Percentiles rank a stretch among this genome's conserved stretches.
Evolutionary conservation across 2,113 vertebrate genomes (phyloP).

Genomic region (Larimichthys crocea): DNA sequence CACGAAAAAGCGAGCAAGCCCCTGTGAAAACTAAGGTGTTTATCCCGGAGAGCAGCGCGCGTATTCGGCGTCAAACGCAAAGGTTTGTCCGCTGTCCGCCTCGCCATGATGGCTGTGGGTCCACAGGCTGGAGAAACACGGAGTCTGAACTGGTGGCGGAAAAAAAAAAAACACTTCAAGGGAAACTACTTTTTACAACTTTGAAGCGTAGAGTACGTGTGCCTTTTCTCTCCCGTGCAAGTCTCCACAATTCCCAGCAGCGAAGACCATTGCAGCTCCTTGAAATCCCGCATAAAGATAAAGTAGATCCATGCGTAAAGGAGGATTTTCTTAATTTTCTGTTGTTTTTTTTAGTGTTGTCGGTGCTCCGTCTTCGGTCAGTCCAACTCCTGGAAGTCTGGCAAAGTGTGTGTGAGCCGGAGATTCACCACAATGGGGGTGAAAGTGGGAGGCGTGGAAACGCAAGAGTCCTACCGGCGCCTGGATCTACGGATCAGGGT

Average conservation of each 20-base stretch:
- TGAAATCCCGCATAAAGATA: conserved; percentile 21
- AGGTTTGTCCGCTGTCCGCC: conserved; percentile 63
- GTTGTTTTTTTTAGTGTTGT: neutral
- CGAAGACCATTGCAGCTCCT: conserved; percentile 62
- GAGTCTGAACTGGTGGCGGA: conserved; percentile 53
- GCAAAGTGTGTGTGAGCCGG: conserved; percentile 77
- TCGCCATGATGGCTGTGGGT: conserved; percentile 83
- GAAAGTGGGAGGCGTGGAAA: conserved; percentile 81
- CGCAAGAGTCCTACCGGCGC: conserved; percentile 74
- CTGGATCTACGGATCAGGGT: conserved; percentile 73
- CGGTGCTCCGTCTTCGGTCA: conserved; percentile 41
- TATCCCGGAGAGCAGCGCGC: conserved; percentile 66
- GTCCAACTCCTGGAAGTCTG: conserved; percentile 80
- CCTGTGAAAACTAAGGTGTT: conserved; percentile 26
- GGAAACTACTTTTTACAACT: conserved; percentile 82
- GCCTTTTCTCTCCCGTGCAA: conserved; percentile 48
- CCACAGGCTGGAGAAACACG: conserved; percentile 45
- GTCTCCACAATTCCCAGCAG: conserved; percentile 31
- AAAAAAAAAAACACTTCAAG: conserved; percentile 72
- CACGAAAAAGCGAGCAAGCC: conserved; percentile 58
- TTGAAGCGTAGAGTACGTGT: conserved; percentile 53
- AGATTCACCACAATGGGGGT: conserved; percentile 85
- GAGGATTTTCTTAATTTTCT: neutral
- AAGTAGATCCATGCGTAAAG: conserved; percentile 64
- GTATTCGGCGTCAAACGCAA: conserved; percentile 44